These are phyloP conservation scores for Gymnogyps californianus DNA, from an alignment of 2,113 vertebrate species.

Conservation along the genomic window DNA sequence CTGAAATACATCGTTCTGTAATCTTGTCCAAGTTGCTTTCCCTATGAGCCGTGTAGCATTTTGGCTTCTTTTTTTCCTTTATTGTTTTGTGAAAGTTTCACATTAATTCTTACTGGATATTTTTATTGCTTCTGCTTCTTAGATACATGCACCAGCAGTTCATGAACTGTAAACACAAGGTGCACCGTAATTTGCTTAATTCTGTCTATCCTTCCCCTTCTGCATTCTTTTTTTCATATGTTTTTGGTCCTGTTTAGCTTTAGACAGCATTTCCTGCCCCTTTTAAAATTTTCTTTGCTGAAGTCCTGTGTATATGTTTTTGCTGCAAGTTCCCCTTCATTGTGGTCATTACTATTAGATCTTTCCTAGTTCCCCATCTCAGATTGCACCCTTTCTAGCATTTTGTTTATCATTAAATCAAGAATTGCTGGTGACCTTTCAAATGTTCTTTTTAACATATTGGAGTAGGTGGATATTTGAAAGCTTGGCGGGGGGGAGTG, in stretches of 20 bases:
- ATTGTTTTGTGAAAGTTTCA: background rate
- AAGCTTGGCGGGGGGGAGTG: background rate
- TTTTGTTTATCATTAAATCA: background rate
- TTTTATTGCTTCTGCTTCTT: background rate
- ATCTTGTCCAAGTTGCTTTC: background rate
- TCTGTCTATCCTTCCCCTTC: background rate
- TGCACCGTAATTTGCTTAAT: background rate
- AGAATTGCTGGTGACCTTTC: constrained; percentile 26
- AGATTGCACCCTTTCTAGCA: background rate
- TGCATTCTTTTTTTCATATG: background rate
- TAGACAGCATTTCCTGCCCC: background rate
- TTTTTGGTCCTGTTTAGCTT: background rate
- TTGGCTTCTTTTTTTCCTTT: background rate
- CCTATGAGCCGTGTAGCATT: background rate
- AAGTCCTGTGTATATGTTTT: background rate
- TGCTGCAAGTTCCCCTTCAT: background rate
- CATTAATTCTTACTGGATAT: background rate
- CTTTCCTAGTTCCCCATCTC: background rate
- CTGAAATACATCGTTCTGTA: background rate
- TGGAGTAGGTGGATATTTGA: constrained; percentile 58
- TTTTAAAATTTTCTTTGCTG: background rate
- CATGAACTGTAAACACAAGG: background rate
- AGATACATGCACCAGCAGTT: background rate
- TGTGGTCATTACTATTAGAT: background rate
- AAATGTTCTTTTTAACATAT: constrained; percentile 54